These are phyloP conservation scores for Hylaeus volcanicus DNA, from an alignment of 1,140 invertebrate species.

Conservation along the genomic window DNA sequence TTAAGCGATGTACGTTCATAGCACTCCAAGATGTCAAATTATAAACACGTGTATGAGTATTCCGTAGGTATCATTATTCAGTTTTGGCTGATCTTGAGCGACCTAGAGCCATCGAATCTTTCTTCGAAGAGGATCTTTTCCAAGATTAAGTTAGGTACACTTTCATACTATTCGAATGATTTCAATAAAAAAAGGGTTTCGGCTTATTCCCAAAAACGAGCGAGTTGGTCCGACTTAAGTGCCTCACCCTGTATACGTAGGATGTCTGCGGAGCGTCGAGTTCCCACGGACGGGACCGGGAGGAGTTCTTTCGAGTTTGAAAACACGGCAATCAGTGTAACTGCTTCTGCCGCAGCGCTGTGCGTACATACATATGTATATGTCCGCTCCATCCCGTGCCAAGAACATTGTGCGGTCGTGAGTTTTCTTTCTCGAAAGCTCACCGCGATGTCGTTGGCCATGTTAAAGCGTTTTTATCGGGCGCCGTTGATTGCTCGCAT, in stretches of 20 bases:
- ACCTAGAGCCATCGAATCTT: no score
- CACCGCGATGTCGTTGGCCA: conserved; percentile 29
- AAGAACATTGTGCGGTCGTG: conserved; percentile 30
- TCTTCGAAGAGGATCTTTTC: no score
- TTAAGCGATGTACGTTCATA: no score
- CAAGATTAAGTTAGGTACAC: no score
- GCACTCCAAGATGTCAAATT: no score
- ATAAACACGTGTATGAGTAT: no score
- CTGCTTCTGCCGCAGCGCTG: conserved; percentile 73
- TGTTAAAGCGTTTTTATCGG: conserved; percentile 20
- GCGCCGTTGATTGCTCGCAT: conserved; percentile 29
- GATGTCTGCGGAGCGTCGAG: conserved; percentile 67
- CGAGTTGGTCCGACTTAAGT: no score
- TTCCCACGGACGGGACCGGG: conserved; percentile 75
- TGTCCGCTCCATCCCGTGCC: conserved; percentile 38
- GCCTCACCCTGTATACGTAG: conserved; percentile 43
- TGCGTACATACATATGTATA: conserved; percentile 52
- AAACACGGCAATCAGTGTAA: conserved; percentile 78
- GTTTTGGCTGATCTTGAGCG: no score
- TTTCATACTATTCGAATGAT: no score
- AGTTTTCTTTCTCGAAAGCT: not conserved
- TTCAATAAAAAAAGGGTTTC: no score
- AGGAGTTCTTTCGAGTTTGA: conserved; percentile 77
- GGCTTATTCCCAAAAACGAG: no score
- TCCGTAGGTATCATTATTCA: no score